Evolutionary conservation across 2,888 invertebrate species (phyloP), one percentile per base, ranked within the genome.

Genomic region (Argyresthia albistria): DNA sequence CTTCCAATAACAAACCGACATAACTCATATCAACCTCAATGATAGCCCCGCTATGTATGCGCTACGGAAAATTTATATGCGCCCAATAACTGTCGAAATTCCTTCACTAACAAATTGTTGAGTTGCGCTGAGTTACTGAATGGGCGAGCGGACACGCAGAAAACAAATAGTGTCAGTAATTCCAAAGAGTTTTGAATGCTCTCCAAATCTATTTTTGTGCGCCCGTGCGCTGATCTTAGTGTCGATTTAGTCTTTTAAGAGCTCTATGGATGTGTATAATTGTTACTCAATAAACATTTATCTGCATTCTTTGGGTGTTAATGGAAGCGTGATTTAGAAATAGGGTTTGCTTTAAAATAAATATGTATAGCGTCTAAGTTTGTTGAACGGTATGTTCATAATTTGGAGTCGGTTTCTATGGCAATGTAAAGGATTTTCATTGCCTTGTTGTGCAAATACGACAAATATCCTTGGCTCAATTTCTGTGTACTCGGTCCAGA

Each of bases 141-240:
- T 87, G 86, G 79, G 67, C 71, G 74, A 66, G 11, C 14, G 11
- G 52, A 52, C 39, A 43, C 48, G 25, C 66, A 63, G 72, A 25
- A 63, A 78, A 82, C 81, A 81, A 83, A 84, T 84, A 80, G 82
- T 76, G 59, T 12, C 74, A 78, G 82, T 82, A 80, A 86, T 86
- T 84, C 84, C 83, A 62, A 80, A 78, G 78, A 82, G 82, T 84
- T 83, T 87, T 87, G 87, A 86, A 83, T 86, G 76, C 76, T 74
- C 79, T 86, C 87, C 87, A 87, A 84, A 57, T 74, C 81, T 87
- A 87, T 87, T 87, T 83, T 63, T 67, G 84, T 80, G 59, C 67
- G 50, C 51, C 52, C 66, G 75, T 75, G 76, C 73, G 69, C 67
- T 80, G 84, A 82, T 82, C 80, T 79, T 73, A 78, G 66, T 75